Conservation (phyloP, 1,140 invertebrate genomes). For the Thaumatotibia leucotreta region DNA sequence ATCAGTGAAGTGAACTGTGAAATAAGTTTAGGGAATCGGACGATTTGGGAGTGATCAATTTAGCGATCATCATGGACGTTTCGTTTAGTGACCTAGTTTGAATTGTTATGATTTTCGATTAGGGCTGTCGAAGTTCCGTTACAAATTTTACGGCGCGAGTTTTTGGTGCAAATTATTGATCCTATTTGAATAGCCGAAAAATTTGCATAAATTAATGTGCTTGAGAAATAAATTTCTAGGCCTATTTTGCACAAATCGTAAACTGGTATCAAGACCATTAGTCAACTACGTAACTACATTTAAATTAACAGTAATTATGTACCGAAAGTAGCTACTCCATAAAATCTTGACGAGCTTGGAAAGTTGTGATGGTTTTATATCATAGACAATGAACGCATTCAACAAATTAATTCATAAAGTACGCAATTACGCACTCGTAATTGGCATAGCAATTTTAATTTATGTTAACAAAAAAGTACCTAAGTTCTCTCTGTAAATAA, state of each 20-base stretch:
- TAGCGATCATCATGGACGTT: neutral
- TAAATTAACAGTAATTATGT: neutral
- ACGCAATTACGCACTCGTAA: neutral
- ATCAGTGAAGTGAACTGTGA: constrained; percentile 20
- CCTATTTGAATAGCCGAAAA: neutral
- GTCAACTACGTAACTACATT: neutral
- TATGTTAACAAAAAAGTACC: neutral
- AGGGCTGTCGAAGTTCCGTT: neutral
- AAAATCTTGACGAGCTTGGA: neutral
- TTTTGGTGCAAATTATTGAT: neutral
- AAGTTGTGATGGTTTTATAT: neutral
- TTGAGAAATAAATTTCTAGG: too few species aligned
- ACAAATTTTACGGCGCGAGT: neutral
- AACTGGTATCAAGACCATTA: neutral
- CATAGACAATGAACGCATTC: neutral
- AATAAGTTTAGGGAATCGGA: neutral
- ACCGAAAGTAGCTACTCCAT: neutral
- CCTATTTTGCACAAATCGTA: too few species aligned
- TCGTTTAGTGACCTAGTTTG: constrained; percentile 23
- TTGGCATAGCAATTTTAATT: neutral
- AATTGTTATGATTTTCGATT: constrained; percentile 8
- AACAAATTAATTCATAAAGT: neutral
- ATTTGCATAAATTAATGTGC: neutral
- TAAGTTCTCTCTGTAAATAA: neutral
- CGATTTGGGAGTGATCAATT: neutral